Conservation (phyloP, 2,888 invertebrate species). For the Hyposoter didymator region DNA sequence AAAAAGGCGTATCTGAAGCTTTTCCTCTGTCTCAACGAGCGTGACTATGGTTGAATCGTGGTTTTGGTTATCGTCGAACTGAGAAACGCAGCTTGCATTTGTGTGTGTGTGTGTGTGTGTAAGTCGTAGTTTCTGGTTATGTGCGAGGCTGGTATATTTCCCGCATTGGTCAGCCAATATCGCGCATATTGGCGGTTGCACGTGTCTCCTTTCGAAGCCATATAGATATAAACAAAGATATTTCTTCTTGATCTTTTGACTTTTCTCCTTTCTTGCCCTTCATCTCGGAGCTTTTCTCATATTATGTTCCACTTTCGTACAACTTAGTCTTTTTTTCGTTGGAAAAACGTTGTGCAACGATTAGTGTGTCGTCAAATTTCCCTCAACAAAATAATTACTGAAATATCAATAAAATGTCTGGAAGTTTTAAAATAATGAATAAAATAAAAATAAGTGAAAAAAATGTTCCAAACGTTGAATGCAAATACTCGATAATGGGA, state of each 20-base stretch:
- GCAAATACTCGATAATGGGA: neutral
- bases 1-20: slow-evolving; percentile 30
- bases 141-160: slow-evolving; percentile 67
- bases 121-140: neutral
- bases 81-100: slow-evolving; percentile 21
- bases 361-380: neutral
- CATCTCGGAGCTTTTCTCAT: slow-evolving; percentile 44
- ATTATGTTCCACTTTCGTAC: neutral
- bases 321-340: neutral
- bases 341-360: neutral
- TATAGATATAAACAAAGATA: slow-evolving; percentile 13
- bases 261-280: slow-evolving; percentile 2
- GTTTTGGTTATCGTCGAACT: slow-evolving; percentile 23
- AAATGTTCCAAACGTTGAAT: neutral
- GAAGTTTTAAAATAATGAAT: neutral
- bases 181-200: slow-evolving; percentile 72
- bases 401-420: neutral
- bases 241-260: slow-evolving; percentile 36
- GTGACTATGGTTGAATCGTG: slow-evolving; percentile 22
- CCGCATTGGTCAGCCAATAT: slow-evolving; percentile 78
- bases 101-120: slow-evolving; percentile 28
- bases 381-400: neutral
- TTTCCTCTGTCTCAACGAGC: neutral
- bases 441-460: neutral
- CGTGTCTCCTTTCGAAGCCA: slow-evolving; percentile 43